phyloP scores from a whole-genome alignment of 2,888 invertebrate genomes.

The Drosophila heteroneura region DNA sequence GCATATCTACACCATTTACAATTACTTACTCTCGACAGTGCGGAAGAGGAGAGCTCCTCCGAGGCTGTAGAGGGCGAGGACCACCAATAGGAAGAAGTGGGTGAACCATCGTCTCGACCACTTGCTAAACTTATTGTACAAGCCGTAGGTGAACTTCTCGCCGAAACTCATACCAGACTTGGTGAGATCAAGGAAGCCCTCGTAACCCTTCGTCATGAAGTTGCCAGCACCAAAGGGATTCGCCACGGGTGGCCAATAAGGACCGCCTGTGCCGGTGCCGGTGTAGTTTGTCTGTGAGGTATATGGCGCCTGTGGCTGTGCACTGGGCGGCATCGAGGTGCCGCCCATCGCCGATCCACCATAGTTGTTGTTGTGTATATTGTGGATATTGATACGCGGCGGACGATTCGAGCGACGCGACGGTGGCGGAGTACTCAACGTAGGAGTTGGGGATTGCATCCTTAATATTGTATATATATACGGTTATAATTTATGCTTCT shows the following conservation, averaged over 20 bases:
- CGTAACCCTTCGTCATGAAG: constrained; percentile 92
- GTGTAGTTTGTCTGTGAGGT: constrained; percentile 78
- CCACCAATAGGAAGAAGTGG: constrained; percentile 92
- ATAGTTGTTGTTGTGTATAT: constrained; percentile 47
- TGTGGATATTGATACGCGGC: constrained; percentile 83
- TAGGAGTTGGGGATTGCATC: constrained; percentile 39
- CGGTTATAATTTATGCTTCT: not conserved
- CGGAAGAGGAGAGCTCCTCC: constrained; percentile 93
- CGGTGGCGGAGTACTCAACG: constrained; percentile 65
- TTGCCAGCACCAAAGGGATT: constrained; percentile 89
- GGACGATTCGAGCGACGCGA: constrained; percentile 79
- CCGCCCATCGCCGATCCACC: constrained; percentile 61
- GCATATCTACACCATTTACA: not conserved
- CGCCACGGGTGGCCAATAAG: constrained; percentile 83
- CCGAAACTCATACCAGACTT: constrained; percentile 93
- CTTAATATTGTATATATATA: not conserved
- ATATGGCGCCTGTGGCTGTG: constrained; percentile 65
- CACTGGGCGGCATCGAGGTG: constrained; percentile 77
- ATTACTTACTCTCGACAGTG: constrained; percentile 90
- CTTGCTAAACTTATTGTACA: constrained; percentile 91
- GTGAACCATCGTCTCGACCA: constrained; percentile 95
- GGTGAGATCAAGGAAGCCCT: constrained; percentile 92
- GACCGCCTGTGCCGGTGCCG: constrained; percentile 64
- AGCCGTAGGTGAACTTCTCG: constrained; percentile 92
- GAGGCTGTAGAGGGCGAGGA: constrained; percentile 92